Evolutionary conservation across 2,888 invertebrate species (phyloP), one percentile per base, ranked within the genome.

Genomic region (Machimus rusticus): DNA sequence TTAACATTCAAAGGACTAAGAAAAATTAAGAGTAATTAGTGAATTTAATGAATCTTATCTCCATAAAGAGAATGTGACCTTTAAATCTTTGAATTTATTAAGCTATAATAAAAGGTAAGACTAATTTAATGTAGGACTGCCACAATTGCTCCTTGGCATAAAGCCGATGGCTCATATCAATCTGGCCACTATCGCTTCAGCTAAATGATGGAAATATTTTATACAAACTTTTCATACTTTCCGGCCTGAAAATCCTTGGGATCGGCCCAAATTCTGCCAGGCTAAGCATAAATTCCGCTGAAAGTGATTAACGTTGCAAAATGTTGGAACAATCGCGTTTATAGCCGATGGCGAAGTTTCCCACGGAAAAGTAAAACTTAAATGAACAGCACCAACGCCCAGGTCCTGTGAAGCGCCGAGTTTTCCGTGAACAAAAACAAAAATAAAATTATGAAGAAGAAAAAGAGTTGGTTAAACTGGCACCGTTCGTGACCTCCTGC

Each of bases 291-390:
- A 78, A 78, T 78, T 78, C 28, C 23, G 46, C 43, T 23, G 43
- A 78, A 78, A 78, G 78, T 78, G 78, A 78, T 78, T 78, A 78
- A 78, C 78, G 39, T 23, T 78, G 78, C 23, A 78, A 81, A 81
- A 81, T 51, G 28, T 55, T 81, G 43, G 34, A 76, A 34, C 51
- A 81, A 81, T 55, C 28, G 81, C 81, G 46, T 39, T 46, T 46
- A 81, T 55, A 81, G 81, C 81, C 81, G 55, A 81, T 51, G 81
- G 81, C 51, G 51, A 23, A 81, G 55, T 55, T 81, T 81, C 81
- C 81, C 55, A 81, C 81, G 39, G 51, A 55, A 81, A 51, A 55
- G 78, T 43, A 78, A 78, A 78, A 78, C 78, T 78, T 78, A 78
- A 78, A 78, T 78, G 43, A 78, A 78, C 66, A 66, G 23, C 66